Evolutionary conservation across 2,888 invertebrate genomes (phyloP), one percentile per base, ranked within the genome.

Genomic region (Chrysomela aeneicollis): DNA sequence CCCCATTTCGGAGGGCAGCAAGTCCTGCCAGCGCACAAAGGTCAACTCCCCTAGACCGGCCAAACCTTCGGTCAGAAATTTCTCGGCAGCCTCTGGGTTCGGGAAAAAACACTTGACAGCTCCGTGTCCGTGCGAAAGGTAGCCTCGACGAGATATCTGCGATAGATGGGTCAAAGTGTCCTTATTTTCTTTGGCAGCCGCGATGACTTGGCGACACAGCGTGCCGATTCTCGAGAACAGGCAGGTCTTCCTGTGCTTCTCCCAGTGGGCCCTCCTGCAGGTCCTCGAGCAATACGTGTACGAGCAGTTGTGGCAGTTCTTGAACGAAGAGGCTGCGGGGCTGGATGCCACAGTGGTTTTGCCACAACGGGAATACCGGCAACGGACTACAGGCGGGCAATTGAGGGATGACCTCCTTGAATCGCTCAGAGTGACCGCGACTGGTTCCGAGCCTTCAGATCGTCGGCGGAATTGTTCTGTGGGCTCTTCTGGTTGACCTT

Each of bases 261-360:
- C 93, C 97, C 97, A 97, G 81, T 98, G 96, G 12, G 92, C 89
- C 67, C 93, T 86, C 21, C 98, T 88, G 82, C 97, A 98, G 77
- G 93, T 91, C 66, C 94, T 88, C 67, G 95, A 94, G 84, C 98
- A 98, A 84, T 98, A 98, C 78, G 93, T 90, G 78, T 95, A 94
- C 73, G 93, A 92, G 85, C 98, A 98, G 82, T 97, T 97, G 85
- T 96, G 96, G 83, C 95, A 96, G 74, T 92, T 93, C 82, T 97
- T 96, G 86, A 91, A 97, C 75, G 88, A 87, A 74, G 89, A 87
- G 73, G 92, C 90, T 66, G 97, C 97, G 74, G 94, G 92, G 64
- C 88, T 85, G 62, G 92, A 82, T 1, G 88, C 88, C 53, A 92
- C 87, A 63, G 89, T 87, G 63, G 91, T 89, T 73, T 87, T 86